Conservation (phyloP, 2,113 vertebrate genomes). For the Paracanthobrama guichenoti region DNA sequence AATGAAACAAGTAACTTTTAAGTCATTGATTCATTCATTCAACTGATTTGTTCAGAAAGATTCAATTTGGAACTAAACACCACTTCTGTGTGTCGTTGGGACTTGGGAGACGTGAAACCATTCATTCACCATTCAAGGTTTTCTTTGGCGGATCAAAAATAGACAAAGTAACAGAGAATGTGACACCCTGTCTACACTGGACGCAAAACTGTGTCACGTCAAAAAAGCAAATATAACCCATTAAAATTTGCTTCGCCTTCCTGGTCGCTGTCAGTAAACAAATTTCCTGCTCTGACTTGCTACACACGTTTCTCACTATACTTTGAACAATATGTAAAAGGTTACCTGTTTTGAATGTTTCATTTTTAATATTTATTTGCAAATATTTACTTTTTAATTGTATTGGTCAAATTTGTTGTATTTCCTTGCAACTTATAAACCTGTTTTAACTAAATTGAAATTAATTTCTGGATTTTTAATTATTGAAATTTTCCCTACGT, state of each 20-base stretch:
- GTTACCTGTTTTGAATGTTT: neutral
- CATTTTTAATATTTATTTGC: neutral
- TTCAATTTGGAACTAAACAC: neutral
- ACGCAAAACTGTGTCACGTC: neutral
- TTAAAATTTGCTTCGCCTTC: too few species aligned
- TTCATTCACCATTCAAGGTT: neutral
- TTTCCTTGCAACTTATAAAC: neutral
- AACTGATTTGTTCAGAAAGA: neutral
- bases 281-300: neutral
- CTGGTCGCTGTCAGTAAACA: neutral
- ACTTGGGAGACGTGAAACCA: neutral
- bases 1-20: neutral
- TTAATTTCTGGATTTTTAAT: neutral
- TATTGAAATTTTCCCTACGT: neutral
- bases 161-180: neutral
- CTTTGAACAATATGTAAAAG: neutral
- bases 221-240: neutral
- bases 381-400: neutral
- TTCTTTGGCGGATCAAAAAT: neutral
- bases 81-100: neutral
- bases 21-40: neutral
- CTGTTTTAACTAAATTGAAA: neutral
- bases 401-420: neutral
- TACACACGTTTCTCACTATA: neutral
- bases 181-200: neutral